Conservation (phyloP, 2,888 invertebrate genomes). For the Phlogophora meticulosa region DNA sequence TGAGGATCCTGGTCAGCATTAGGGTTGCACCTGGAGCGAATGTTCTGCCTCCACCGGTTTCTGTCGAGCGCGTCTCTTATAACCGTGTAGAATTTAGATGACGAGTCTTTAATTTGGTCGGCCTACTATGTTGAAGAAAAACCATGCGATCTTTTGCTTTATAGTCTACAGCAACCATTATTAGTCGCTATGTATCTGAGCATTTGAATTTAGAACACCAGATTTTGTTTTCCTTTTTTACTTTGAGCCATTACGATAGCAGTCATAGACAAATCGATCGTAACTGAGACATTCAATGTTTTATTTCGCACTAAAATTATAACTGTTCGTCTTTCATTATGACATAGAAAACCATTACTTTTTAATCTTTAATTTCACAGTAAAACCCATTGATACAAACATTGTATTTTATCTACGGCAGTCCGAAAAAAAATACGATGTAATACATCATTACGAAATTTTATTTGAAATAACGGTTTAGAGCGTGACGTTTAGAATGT, state of each 20-base stretch:
- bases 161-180: no score
- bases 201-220: background rate
- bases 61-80: no score
- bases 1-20: no score
- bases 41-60: no score
- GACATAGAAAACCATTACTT: constrained; percentile 52
- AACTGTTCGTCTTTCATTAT: constrained; percentile 50
- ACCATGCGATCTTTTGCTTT: no score
- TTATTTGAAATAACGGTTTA: constrained; percentile 82
- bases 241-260: constrained; percentile 1
- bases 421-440: constrained; percentile 66
- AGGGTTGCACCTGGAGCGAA: no score
- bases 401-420: constrained; percentile 64
- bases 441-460: constrained; percentile 78
- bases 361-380: constrained; percentile 66
- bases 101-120: no score
- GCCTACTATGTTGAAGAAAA: no score
- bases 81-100: no score
- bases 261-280: constrained; percentile 17
- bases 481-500: constrained; percentile 84
- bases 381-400: constrained; percentile 61
- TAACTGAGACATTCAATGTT: constrained; percentile 39
- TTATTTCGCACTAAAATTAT: constrained; percentile 57
- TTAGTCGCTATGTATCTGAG: background rate
- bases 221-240: background rate